Base-by-base conservation (phyloP, 1,140 invertebrate species). In the Aphelenchoides avenae region DNA sequence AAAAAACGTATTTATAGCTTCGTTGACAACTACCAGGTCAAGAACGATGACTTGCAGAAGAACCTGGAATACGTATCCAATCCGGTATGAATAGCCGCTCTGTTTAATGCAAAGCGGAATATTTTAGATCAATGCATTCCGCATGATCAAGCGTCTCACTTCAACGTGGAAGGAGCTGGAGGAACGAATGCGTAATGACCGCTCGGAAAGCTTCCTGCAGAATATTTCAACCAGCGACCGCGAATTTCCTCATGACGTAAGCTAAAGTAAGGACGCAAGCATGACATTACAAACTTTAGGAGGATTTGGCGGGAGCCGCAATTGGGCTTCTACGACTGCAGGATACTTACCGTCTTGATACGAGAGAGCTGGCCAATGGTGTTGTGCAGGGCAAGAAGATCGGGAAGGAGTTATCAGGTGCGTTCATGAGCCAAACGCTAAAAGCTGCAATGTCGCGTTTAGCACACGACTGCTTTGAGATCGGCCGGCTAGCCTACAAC, bases 81-180 rank as follows among this genome's bases (percentile, higher is more conserved):
- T 82, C 93, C 93, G 1, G n/a, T n/a, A n/a, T n/a, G n/a, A n/a
- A n/a, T n/a, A n/a, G n/a, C n/a, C n/a, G n/a, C n/a, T n/a, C n/a
- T n/a, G n/a, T n/a, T n/a, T n/a, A n/a, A n/a, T n/a, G n/a, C n/a
- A n/a, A n/a, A n/a, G n/a, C n/a, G n/a, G n/a, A n/a, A n/a, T n/a
- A n/a, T n/a, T n/a, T n/a, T n/a, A n/a, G n/a, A 89, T 97, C 50
- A 96, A 96, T 81, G 91, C 92, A 31, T 98, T 91, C 79, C 82
- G 94, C 26, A 80, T 97, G 42, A 90, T 96, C 39, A 98, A 97
- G 80, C 84, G 89, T 61, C 81, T 98, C 58, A 92, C 91, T 5
- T 85, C 86, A 6, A 91, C 97, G 56, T 80, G 79, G 78, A 76
- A 61, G 18, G 44, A 51, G 11, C 44, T 69, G 15, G 52, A 68